phyloP scores from a whole-genome alignment of 2,888 invertebrate genomes.

The Laothoe populi region DNA sequence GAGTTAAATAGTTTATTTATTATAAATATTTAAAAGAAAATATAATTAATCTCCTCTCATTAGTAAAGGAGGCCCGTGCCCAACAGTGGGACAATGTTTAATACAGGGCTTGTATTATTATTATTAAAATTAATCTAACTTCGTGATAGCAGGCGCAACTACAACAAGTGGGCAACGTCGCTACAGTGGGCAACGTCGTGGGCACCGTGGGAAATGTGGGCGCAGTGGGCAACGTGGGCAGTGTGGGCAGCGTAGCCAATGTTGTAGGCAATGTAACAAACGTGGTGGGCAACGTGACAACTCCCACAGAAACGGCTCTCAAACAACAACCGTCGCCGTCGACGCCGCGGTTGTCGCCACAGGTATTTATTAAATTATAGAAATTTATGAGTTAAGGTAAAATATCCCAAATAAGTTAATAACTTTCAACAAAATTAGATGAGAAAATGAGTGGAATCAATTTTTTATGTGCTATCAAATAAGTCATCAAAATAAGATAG shows the following conservation, averaged over 20 bases:
- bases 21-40: too few relatives aligned
- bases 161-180: constrained; percentile 72
- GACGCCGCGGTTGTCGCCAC: constrained; percentile 72
- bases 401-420: too few relatives aligned
- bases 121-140: background rate
- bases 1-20: too few relatives aligned
- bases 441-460: too few relatives aligned
- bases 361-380: constrained; percentile 52
- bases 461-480: too few relatives aligned
- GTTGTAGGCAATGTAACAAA: constrained; percentile 51
- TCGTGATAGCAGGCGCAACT: constrained; percentile 87
- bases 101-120: too few relatives aligned
- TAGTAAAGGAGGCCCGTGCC: too few relatives aligned
- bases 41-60: too few relatives aligned
- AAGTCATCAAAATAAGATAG: too few relatives aligned
- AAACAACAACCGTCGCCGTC: constrained; percentile 78
- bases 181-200: background rate
- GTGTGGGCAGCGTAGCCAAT: constrained; percentile 45
- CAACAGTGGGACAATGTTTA: too few relatives aligned
- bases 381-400: background rate
- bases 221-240: constrained; percentile 48
- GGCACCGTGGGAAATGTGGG: constrained; percentile 41
- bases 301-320: constrained; percentile 61
- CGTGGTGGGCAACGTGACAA: constrained; percentile 47
- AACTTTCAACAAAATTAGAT: too few relatives aligned